These are phyloP conservation scores for Phyllopteryx taeniolatus DNA, from an alignment of 2,113 vertebrate species.

Conservation along the genomic window DNA sequence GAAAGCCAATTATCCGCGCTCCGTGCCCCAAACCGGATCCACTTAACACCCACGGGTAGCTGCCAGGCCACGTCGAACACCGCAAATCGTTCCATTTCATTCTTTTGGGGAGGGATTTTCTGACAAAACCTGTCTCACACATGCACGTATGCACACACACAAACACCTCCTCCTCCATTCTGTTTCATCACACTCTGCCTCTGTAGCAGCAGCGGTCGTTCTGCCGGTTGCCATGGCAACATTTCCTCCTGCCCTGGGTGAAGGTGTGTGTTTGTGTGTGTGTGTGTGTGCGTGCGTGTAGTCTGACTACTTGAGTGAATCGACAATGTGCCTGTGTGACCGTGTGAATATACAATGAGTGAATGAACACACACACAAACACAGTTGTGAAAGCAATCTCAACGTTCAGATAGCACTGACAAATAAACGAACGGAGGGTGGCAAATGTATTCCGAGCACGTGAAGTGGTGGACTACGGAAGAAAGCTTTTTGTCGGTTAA, in stretches of 20 bases:
- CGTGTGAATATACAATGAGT: slow-evolving; percentile 56
- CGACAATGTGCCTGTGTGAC: slow-evolving; percentile 48
- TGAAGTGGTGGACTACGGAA: slow-evolving; percentile 57
- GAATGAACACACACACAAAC: slow-evolving; percentile 48
- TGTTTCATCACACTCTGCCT: slow-evolving; percentile 60
- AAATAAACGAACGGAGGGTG: not conserved
- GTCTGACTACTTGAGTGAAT: slow-evolving; percentile 42
- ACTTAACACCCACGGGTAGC: slow-evolving; percentile 11
- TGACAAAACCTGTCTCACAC: slow-evolving; percentile 5
- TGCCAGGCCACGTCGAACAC: slow-evolving; percentile 18
- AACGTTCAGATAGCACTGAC: slow-evolving; percentile 4
- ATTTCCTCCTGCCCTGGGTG: slow-evolving; percentile 65
- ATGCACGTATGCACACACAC: not conserved
- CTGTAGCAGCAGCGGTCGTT: slow-evolving; percentile 53
- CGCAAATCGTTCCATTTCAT: slow-evolving; percentile 20
- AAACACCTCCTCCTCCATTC: slow-evolving; percentile 41
- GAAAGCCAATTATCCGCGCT: slow-evolving; percentile 47
- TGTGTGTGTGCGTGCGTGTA: slow-evolving; percentile 21
- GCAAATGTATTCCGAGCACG: slow-evolving; percentile 32
- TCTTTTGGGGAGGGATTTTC: not conserved
- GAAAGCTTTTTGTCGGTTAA: slow-evolving; percentile 36
- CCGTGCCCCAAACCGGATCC: slow-evolving; percentile 21
- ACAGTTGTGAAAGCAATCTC: not conserved
- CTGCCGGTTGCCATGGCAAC: slow-evolving; percentile 80
- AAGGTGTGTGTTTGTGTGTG: slow-evolving; percentile 10